Evolutionary conservation across 2,797 vertebrate species (phyloP).

Genomic region (Thripadectes ignobilis): DNA sequence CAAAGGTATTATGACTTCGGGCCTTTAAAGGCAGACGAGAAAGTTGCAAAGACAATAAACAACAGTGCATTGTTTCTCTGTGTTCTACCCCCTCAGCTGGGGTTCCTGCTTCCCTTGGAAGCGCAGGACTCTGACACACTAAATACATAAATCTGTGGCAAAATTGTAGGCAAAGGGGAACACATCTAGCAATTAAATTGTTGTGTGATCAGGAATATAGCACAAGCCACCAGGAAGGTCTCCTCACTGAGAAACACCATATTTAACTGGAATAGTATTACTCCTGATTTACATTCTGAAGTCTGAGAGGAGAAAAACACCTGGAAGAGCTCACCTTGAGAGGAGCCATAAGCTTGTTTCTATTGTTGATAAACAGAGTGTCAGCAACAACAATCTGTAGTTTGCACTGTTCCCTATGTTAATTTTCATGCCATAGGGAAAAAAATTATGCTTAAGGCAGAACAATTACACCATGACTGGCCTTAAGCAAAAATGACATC

Average conservation of each 20-base stretch:
- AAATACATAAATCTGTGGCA: not conserved
- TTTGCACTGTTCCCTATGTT: not conserved
- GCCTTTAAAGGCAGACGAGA: not conserved
- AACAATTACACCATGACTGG: conserved; percentile 27
- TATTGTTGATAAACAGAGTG: conserved; percentile 9
- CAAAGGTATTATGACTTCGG: not conserved
- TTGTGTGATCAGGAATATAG: not conserved
- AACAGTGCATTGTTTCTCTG: not conserved
- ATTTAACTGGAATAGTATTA: not conserved
- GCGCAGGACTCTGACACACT: not conserved
- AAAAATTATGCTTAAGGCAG: conserved; percentile 46
- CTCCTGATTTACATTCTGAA: not conserved
- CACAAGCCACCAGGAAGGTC: not conserved
- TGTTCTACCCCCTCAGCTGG: not conserved
- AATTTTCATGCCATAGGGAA: not conserved
- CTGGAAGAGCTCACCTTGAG: not conserved
- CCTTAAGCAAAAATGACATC: conserved; percentile 45
- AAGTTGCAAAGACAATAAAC: not conserved
- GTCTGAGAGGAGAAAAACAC: not conserved
- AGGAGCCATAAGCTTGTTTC: not conserved
- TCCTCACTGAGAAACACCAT: not conserved
- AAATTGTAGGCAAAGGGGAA: not conserved
- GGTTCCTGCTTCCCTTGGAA: not conserved
- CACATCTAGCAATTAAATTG: not conserved
- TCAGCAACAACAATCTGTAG: not conserved